phyloP scores from a whole-genome alignment of 2,113 vertebrate genomes.

The Rattus norvegicus region DNA sequence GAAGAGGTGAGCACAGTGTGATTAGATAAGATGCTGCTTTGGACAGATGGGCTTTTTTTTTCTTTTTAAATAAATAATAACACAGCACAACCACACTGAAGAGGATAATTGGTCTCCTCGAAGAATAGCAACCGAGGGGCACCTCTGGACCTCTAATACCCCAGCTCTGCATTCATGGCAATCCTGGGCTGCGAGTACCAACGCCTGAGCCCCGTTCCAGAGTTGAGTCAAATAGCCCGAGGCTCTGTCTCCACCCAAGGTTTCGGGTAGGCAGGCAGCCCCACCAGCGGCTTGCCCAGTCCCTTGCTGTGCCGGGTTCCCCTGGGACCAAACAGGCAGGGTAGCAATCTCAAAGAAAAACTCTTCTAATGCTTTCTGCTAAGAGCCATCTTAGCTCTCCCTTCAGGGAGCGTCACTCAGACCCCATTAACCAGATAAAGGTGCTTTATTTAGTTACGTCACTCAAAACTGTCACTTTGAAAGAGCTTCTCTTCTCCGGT shows the following conservation, averaged over 20 bases:
- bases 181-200: background rate
- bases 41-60: background rate
- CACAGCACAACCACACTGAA: background rate
- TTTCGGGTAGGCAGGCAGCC: background rate
- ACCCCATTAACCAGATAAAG: background rate
- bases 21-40: conserved; percentile 1
- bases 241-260: background rate
- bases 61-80: background rate
- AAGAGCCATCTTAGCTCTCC: background rate
- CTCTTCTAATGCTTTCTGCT: background rate
- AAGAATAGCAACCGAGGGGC: background rate
- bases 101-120: background rate
- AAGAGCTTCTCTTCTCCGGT: background rate
- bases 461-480: background rate
- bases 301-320: background rate
- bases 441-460: background rate
- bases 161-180: background rate
- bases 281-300: background rate
- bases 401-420: background rate
- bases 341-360: background rate
- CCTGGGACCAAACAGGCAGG: background rate
- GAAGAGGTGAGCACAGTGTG: background rate
- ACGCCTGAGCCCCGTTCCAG: background rate
- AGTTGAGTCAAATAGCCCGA: background rate
- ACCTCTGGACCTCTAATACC: background rate